Evolutionary conservation across 2,797 vertebrate species (phyloP).

Genomic region (Mastacembelus armatus): DNA sequence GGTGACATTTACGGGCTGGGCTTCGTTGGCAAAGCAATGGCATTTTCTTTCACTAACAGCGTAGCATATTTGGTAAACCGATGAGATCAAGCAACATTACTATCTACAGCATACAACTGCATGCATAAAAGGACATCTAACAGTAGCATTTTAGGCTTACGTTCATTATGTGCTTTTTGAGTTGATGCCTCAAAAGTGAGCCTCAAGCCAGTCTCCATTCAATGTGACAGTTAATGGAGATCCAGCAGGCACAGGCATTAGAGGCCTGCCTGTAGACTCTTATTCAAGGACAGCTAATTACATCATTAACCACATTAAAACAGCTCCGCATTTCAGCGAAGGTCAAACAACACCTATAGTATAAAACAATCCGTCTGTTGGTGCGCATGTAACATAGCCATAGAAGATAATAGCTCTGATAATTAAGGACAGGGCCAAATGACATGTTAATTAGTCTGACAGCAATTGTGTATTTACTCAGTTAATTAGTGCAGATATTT

Average conservation of each 20-base stretch:
- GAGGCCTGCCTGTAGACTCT: constrained; percentile 12
- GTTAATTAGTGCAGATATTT: constrained; percentile 79
- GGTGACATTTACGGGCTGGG: constrained; percentile 32
- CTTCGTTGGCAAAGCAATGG: constrained; percentile 18
- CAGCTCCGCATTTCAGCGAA: constrained; percentile 70
- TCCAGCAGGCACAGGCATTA: constrained; percentile 52
- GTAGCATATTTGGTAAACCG: constrained; percentile 26
- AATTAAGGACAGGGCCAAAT: constrained; percentile 67
- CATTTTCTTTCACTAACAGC: constrained; percentile 14
- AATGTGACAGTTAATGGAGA: constrained; percentile 65
- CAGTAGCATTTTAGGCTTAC: constrained; percentile 31
- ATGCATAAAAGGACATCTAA: constrained; percentile 26
- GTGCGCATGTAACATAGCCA: constrained; percentile 50
- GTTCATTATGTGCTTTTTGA: constrained; percentile 50
- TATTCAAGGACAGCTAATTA: constrained; percentile 60
- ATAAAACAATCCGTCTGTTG: constrained; percentile 57
- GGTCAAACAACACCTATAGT: constrained; percentile 66
- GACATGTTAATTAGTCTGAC: constrained; percentile 73
- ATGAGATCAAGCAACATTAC: constrained; percentile 35
- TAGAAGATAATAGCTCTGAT: constrained; percentile 48
- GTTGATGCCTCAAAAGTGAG: constrained; percentile 42
- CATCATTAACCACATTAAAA: constrained; percentile 70
- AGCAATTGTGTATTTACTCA: constrained; percentile 78
- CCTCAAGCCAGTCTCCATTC: constrained; percentile 51
- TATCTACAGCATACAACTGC: constrained; percentile 27